Base-by-base conservation (phyloP, 2,888 invertebrate genomes). In the Phortica magna region DNA sequence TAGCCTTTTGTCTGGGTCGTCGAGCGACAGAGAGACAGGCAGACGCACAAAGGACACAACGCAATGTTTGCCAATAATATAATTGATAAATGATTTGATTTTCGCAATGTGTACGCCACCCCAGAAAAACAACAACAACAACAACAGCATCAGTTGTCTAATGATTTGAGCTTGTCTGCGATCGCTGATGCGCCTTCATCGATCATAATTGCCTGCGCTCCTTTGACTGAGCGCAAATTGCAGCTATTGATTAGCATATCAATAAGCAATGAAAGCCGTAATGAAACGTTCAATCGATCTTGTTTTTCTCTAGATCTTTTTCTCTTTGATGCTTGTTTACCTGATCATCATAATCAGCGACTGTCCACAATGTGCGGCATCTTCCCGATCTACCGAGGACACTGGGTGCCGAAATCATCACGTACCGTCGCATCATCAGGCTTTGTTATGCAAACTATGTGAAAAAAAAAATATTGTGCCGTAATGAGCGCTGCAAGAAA, bases 11-110 rank as follows among this genome's bases (percentile, higher is more conserved):
- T 43, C 3, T 61, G 9, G 1, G 9, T 61, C 31, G 3, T 42
- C n/a, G 67, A 41, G 48, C 42, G 41, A n/a, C 6, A n/a, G 67
- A 41, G 9, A 42, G 42, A 41, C 6, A 42, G 2, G 17, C 17
- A 4, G n/a, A 72, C 14, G 22, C 10, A 73, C 42, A 53, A 76
- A 79, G 76, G 86, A 86, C 83, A 76, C 81, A 68, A 81, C 86
- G 77, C 89, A 89, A 87, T 87, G 86, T 87, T 87, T 87, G 86
- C 89, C 86, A 87, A 87, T 87, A 89, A 84, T 87, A 81, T 87
- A 87, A 87, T 87, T 87, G 86, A 89, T 89, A 87, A 89, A 87
- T 88, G 88, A 87, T 88, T 86, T 88, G 84, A 86, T 84, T 83
- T 82, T 80, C 77, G 78, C 76, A 74, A 77, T 48, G 14, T 48